Conservation (phyloP, 2,888 invertebrate genomes). For the Drosophila antonietae region DNA sequence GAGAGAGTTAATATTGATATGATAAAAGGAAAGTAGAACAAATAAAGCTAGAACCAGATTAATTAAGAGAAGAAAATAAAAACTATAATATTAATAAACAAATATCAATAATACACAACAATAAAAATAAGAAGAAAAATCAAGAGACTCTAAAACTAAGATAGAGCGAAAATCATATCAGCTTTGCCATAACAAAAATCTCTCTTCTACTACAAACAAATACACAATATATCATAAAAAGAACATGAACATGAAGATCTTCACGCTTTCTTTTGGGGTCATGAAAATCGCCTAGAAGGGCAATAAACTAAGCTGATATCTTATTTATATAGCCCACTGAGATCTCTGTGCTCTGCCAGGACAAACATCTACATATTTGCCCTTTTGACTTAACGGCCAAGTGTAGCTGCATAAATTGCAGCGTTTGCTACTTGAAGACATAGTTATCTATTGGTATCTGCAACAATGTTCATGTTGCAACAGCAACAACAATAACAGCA, state of each 20-base stretch:
- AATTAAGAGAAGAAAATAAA: background rate
- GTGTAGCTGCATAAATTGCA: slow-evolving; percentile 39
- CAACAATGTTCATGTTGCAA: slow-evolving; percentile 36
- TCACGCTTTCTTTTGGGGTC: slow-evolving; percentile 2
- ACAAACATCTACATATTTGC: slow-evolving; percentile 29
- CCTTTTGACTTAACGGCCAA: slow-evolving; percentile 31
- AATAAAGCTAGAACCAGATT: background rate
- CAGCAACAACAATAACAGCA: slow-evolving; percentile 4
- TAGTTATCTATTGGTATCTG: slow-evolving; percentile 50
- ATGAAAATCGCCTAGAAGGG: slow-evolving; percentile 3
- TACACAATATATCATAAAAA: background rate
- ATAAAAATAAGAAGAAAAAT: background rate
- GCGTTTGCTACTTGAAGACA: slow-evolving; percentile 17
- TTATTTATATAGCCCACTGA: background rate
- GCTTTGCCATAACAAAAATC: background rate
- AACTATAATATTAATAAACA: background rate
- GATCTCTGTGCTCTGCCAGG: slow-evolving; percentile 1
- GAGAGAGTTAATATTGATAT: background rate
- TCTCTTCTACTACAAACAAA: background rate
- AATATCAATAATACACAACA: background rate
- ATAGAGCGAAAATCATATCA: background rate
- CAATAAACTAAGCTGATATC: slow-evolving; percentile 9
- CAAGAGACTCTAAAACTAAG: background rate
- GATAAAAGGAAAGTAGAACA: background rate
- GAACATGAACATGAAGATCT: background rate